A percentile compares a stretch with the other conserved stretches of the same genome.
Evolutionary conservation across 2,888 invertebrate species (phyloP).

Genomic region (Agrotis exclamationis): DNA sequence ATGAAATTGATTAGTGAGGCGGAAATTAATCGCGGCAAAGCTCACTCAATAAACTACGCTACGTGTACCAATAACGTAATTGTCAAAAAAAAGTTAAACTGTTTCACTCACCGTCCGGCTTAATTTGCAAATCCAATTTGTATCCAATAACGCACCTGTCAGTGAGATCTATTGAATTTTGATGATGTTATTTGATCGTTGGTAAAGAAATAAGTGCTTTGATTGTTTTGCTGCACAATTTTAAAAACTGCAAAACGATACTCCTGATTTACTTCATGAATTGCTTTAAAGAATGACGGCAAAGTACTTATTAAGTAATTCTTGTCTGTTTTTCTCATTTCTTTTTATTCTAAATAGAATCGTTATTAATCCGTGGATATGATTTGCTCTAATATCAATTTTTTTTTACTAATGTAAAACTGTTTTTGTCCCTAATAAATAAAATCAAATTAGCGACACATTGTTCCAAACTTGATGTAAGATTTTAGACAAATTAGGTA

Average conservation of each 20-base stretch:
- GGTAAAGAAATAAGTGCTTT: slow-evolving; percentile 34
- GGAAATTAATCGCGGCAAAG: slow-evolving; percentile 60
- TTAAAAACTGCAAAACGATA: neutral
- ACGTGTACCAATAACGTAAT: slow-evolving; percentile 62
- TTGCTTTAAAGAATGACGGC: too few species aligned
- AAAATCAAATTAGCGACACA: too few species aligned
- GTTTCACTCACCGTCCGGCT: slow-evolving; percentile 71
- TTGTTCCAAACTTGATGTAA: too few species aligned
- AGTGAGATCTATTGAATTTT: slow-evolving; percentile 76
- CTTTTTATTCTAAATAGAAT: too few species aligned
- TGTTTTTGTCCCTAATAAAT: too few species aligned
- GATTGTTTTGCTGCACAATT: slow-evolving; percentile 24
- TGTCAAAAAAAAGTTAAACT: slow-evolving; percentile 69
- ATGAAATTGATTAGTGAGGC: slow-evolving; percentile 55
- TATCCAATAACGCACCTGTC: slow-evolving; percentile 73
- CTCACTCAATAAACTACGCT: slow-evolving; percentile 52
- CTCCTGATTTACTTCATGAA: neutral
- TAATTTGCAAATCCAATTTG: slow-evolving; percentile 80
- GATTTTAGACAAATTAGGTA: too few species aligned
- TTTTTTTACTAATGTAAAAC: too few species aligned
- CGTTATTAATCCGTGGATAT: too few species aligned
- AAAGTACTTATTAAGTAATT: too few species aligned
- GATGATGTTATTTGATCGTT: slow-evolving; percentile 69
- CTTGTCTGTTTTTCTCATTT: too few species aligned
- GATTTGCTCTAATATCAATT: too few species aligned